Base-by-base conservation (phyloP, 2,113 vertebrate genomes). In the Nesogale talazaci region DNA sequence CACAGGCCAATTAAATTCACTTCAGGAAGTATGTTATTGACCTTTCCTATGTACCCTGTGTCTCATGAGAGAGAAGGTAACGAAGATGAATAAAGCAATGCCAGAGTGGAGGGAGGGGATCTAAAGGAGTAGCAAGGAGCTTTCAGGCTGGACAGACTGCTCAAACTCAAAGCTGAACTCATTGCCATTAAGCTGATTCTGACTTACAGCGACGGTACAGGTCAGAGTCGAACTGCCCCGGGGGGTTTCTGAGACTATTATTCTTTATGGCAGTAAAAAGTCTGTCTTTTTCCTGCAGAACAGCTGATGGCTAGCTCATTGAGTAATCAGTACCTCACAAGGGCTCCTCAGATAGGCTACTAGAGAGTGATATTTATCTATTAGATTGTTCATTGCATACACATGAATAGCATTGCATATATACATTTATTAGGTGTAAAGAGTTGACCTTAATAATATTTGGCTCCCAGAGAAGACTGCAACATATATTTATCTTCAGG, bases 111-210 rank as follows among this genome's bases (percentile, higher is more conserved):
- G 69, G n/a, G 52, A 52, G 1, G 3, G 25, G 19, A 2, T 0
- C 14, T 2, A 11, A 1, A 23, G 61, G 29, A n/a, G 27, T 2
- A 2, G 23, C 0, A 0, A n/a, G 52, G 80, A 17, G 22, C 3
- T 1, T 57, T 1, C 1, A 17, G 0, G 3, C 46, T 52, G 46
- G 46, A 52, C 46, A 52, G 46, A 52, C 46, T 52, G 46, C 46
- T 52, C 46, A 52, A 52, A 52, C 46, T 52, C 46, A 52, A 11
- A 10, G 14, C 46, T 2, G 46, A 10, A 52, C 46, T 52, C 46
- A 52, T 52, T 2, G 46, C 46, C 46, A 52, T 52, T 12, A 2
- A 52, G 46, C 14, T 12, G 46, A 52, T 52, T 9, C 46, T 52
- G 46, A 52, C 46, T 46, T 10, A 6, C 46, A 52, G 46, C 46